These are phyloP conservation scores for Lochmaea capreae DNA, from an alignment of 2,888 invertebrate species.

Conservation along the genomic window DNA sequence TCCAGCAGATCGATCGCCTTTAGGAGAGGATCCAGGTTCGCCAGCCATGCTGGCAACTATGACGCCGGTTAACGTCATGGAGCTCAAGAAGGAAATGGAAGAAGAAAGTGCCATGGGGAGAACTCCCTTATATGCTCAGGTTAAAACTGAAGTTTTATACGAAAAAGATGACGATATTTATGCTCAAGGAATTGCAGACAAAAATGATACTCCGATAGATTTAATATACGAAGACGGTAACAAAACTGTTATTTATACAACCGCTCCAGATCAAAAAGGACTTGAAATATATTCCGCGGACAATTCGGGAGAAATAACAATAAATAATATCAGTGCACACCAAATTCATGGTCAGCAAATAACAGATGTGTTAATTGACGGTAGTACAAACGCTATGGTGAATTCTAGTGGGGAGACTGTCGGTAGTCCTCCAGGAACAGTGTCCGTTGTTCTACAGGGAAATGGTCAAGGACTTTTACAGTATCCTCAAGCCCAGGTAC, in stretches of 20 bases:
- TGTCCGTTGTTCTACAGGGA: constrained; percentile 67
- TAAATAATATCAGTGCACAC: constrained; percentile 65
- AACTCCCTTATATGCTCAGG: constrained; percentile 71
- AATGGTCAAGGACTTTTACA: constrained; percentile 68
- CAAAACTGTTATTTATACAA: constrained; percentile 86
- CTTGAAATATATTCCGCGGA: constrained; percentile 83
- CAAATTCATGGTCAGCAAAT: constrained; percentile 65
- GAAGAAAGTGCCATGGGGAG: constrained; percentile 73
- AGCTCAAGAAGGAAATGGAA: constrained; percentile 76
- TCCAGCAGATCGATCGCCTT: constrained; percentile 65
- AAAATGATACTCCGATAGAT: constrained; percentile 82
- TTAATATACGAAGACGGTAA: constrained; percentile 87
- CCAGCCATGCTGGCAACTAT: constrained; percentile 86
- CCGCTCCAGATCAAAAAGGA: constrained; percentile 82
- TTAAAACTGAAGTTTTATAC: constrained; percentile 68
- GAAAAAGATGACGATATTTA: constrained; percentile 66
- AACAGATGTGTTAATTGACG: constrained; percentile 69
- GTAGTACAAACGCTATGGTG: constrained; percentile 69
- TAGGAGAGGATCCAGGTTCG: constrained; percentile 71
- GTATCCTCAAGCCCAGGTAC: constrained; percentile 68
- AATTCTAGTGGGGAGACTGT: constrained; percentile 66
- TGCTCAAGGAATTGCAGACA: constrained; percentile 67
- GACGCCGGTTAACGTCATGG: constrained; percentile 88
- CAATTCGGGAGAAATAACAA: constrained; percentile 64
- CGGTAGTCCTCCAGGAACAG: constrained; percentile 63